Evolutionary conservation across 2,888 invertebrate genomes (phyloP), one percentile per base, ranked within the genome.

Genomic region (Thecocarcelia acutangulata): DNA sequence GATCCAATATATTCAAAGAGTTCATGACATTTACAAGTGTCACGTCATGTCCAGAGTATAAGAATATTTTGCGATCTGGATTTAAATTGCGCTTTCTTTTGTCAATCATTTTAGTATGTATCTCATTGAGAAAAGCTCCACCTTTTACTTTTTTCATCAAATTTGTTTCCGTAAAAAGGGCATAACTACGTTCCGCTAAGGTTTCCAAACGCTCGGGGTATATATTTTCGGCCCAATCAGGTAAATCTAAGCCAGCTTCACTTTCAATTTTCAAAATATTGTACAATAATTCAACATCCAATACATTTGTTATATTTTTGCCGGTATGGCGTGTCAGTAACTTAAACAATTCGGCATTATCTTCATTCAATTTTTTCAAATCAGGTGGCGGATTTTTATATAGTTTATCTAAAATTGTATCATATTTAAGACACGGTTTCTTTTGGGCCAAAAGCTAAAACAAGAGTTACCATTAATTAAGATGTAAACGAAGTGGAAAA

Each of bases 41-140:
- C 3, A 96, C 92, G 90, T 97, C 97, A 88, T 97, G 97, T 0
- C 93, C 96, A 0, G 96, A 94, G 90, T 96, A 96, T 75, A 96
- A 88, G 86, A 93, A 93, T 82, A 96, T 90, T 59, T 92, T 92
- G 3, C 93, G 91, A 84, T 93, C 91, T 1, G 92, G 90, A 61
- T 90, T 91, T 2, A 91, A 87, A 74, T 91, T 91, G 12, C 87
- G 90, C 50, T 88, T 85, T 0, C 90, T 90, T 54, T 92, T 93
- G 24, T 92, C 91, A 42, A 92, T 89, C 92, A 97, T 94, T 66
- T 93, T 92, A 11, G 92, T 88, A 33, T 93, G 91, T 63, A 96
- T 93, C 85, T 95, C 94, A 48, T 93, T 93, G 2, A 97, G 88
- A 44, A 97, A 91, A 0, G 95, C 88, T 92, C 97, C 97, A 85